phyloP scores from a whole-genome alignment of 1,140 invertebrate genomes.

The Cydia strobilella region DNA sequence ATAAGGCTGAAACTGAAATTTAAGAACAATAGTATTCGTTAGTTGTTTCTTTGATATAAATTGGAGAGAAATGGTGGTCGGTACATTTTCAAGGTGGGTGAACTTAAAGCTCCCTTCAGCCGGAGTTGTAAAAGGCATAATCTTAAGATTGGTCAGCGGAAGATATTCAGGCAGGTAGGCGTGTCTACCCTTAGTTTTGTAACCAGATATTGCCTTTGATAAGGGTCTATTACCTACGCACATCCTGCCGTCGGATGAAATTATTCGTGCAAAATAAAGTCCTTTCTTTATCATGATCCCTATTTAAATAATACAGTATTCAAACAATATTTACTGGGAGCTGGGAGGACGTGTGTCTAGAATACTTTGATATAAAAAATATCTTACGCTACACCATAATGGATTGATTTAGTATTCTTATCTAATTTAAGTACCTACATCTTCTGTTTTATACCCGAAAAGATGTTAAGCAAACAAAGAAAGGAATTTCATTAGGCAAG shows the following conservation, averaged over 20 bases:
- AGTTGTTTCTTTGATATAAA: neutral
- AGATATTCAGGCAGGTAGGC: constrained; percentile 25
- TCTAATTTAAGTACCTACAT: no score
- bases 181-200: constrained; percentile 37
- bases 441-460: no score
- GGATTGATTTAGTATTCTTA: no score
- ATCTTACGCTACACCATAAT: neutral
- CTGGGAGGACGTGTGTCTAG: neutral
- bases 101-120: constrained; percentile 5
- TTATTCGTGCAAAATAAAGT: constrained; percentile 40
- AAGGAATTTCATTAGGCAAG: no score
- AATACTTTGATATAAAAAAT: neutral
- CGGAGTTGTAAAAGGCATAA: constrained; percentile 3
- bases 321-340: constrained; percentile 23
- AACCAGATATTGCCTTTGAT: constrained; percentile 42
- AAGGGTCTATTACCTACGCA: constrained; percentile 36
- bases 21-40: neutral
- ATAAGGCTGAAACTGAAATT: neutral
- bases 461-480: no score
- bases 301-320: constrained; percentile 20
- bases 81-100: constrained; percentile 1
- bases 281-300: constrained; percentile 34
- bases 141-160: constrained; percentile 31
- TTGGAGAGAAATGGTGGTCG: neutral
- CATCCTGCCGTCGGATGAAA: constrained; percentile 33